Percentiles rank a stretch among this genome's conserved stretches.
phyloP scores from a whole-genome alignment of 2,888 invertebrate species.

The Arge pagana region DNA sequence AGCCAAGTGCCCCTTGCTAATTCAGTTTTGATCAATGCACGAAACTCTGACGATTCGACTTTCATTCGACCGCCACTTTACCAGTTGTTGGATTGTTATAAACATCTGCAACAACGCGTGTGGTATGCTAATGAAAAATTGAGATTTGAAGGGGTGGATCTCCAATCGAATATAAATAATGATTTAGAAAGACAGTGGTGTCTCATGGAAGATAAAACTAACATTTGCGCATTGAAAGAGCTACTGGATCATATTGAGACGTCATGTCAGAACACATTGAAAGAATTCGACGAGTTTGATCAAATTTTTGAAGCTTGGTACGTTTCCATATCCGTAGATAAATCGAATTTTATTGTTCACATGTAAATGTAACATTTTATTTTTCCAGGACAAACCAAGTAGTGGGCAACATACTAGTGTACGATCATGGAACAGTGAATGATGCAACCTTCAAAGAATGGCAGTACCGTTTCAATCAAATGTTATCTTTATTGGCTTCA shows the following conservation, averaged over 20 bases:
- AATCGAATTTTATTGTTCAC: slow-evolving; percentile 18
- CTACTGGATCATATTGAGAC: slow-evolving; percentile 36
- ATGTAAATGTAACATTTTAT: slow-evolving; percentile 36
- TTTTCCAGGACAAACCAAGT: slow-evolving; percentile 47
- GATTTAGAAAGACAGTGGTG: slow-evolving; percentile 18
- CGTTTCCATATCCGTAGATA: no score
- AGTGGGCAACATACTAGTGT: slow-evolving; percentile 39
- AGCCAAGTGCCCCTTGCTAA: slow-evolving; percentile 34
- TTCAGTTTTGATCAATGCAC: slow-evolving; percentile 27
- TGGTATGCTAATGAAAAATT: slow-evolving; percentile 17
- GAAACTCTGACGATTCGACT: slow-evolving; percentile 38
- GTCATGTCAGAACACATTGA: slow-evolving; percentile 32
- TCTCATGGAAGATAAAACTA: slow-evolving; percentile 26
- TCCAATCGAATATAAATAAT: background rate
- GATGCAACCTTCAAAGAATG: slow-evolving; percentile 47
- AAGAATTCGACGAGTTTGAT: slow-evolving; percentile 41
- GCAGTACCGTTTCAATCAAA: slow-evolving; percentile 25
- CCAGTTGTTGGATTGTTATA: slow-evolving; percentile 46
- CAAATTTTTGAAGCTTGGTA: slow-evolving; percentile 40
- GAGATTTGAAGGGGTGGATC: background rate
- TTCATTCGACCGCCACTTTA: slow-evolving; percentile 45
- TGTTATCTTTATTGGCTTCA: slow-evolving; percentile 2
- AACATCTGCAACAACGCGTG: slow-evolving; percentile 30
- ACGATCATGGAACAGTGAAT: slow-evolving; percentile 41
- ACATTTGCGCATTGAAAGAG: slow-evolving; percentile 33